Evolutionary conservation across 1,140 invertebrate genomes (phyloP).

Genomic region (Nasonia longicornis): DNA sequence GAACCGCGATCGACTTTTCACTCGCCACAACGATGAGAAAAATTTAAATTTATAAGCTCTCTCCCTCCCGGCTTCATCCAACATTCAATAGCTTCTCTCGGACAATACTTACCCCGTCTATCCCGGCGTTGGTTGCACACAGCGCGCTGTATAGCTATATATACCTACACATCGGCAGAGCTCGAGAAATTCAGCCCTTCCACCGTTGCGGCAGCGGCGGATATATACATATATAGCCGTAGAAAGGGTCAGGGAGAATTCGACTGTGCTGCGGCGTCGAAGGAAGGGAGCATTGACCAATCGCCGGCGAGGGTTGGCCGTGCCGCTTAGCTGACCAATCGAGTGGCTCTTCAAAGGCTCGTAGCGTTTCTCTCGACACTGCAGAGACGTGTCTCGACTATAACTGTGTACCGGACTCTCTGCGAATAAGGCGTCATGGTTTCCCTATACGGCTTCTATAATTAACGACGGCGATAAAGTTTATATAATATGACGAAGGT

Average conservation of each 20-base stretch:
- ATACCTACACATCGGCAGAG: not conserved
- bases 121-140: not conserved
- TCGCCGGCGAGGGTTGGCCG: conserved; percentile 62
- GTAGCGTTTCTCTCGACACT: not conserved
- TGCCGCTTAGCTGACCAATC: conserved; percentile 65
- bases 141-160: not conserved
- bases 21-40: not conserved
- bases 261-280: conserved; percentile 58
- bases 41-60: not conserved
- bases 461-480: conserved; percentile 6
- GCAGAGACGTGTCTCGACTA: not conserved
- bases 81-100: not conserved
- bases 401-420: not conserved
- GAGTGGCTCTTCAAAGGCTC: conserved; percentile 50
- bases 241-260: conserved; percentile 59
- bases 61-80: too few species aligned
- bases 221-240: too few species aligned
- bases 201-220: not conserved
- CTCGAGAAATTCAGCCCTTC: not conserved
- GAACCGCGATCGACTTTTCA: not conserved
- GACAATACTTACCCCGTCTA: conserved; percentile 35
- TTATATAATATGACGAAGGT: too few species aligned
- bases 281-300: conserved; percentile 58
- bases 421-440: not conserved
- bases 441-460: not conserved